These are phyloP conservation scores for Crossocerus cetratus DNA, from an alignment of 2,888 invertebrate genomes.

Conservation along the genomic window DNA sequence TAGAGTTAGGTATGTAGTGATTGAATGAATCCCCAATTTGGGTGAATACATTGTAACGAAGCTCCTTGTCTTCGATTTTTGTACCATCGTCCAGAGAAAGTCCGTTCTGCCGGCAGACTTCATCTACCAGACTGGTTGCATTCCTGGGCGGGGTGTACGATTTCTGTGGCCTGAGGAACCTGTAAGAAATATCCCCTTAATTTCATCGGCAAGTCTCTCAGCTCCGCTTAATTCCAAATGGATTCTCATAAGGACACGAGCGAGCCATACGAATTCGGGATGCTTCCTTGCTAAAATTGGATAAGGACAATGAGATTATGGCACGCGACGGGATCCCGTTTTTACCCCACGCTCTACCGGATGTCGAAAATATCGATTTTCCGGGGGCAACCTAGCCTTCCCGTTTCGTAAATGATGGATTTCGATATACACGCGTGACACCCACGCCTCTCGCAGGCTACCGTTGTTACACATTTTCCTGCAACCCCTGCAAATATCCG, in stretches of 20 bases:
- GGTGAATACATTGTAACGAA: constrained; percentile 84
- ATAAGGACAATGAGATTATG: too few relatives aligned
- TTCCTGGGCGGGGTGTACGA: constrained; percentile 86
- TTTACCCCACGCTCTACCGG: constrained; percentile 20
- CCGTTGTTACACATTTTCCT: too few relatives aligned
- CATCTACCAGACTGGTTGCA: constrained; percentile 80
- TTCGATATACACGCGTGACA: constrained; percentile 1
- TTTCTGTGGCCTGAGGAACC: constrained; percentile 87
- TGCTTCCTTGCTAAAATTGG: too few relatives aligned
- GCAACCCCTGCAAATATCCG: too few relatives aligned
- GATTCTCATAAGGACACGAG: too few relatives aligned
- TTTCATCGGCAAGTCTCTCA: too few relatives aligned
- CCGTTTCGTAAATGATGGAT: constrained; percentile 15
- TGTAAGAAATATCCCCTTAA: constrained; percentile 67
- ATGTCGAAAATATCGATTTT: constrained; percentile 42
- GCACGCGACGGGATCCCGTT: background rate
- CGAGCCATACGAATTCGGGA: too few relatives aligned
- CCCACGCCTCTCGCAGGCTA: background rate
- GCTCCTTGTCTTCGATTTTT: constrained; percentile 76
- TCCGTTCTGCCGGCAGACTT: constrained; percentile 81
- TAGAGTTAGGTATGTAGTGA: constrained; percentile 89
- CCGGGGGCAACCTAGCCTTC: constrained; percentile 5
- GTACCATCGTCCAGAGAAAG: constrained; percentile 75
- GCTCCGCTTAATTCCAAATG: too few relatives aligned
- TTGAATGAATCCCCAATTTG: constrained; percentile 85